A percentile compares a stretch with the other conserved stretches of the same genome.
Conservation (phyloP, 2,888 invertebrate genomes). For the Dione juno region DNA sequence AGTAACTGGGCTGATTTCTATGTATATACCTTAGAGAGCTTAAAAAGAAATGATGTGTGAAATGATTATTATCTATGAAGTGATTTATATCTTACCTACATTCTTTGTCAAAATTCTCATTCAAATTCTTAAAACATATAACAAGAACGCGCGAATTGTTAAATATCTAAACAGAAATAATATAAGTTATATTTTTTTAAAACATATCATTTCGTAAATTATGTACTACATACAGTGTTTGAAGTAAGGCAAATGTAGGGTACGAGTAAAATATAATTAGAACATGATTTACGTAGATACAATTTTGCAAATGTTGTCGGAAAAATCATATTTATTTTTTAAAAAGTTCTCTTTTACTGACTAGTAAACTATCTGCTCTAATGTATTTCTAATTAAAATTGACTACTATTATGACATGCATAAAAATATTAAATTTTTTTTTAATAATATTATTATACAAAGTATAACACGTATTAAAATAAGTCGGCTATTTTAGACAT, state of each 20-base stretch:
- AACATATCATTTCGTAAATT: background rate
- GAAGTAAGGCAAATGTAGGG: background rate
- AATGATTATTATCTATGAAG: too few species aligned
- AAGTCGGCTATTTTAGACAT: background rate
- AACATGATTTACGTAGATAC: background rate
- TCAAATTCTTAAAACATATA: too few species aligned
- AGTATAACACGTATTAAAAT: background rate
- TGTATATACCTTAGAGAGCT: too few species aligned
- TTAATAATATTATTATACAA: too few species aligned
- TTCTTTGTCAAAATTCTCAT: too few species aligned
- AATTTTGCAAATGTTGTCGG: background rate
- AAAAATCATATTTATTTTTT: background rate
- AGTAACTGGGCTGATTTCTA: too few species aligned
- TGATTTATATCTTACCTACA: too few species aligned
- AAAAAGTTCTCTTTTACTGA: too few species aligned
- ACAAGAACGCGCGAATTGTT: background rate
- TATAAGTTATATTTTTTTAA: background rate
- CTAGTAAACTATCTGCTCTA: too few species aligned
- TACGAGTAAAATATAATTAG: slow-evolving; percentile 9
- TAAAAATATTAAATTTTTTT: too few species aligned
- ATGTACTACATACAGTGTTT: background rate
- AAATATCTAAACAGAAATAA: background rate
- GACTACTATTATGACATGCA: too few species aligned
- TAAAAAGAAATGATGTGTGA: too few species aligned
- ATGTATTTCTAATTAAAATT: background rate